Base-by-base conservation (phyloP, 92 coral and sea anemone genomes). In the Umimayanthus chanpuru region DNA sequence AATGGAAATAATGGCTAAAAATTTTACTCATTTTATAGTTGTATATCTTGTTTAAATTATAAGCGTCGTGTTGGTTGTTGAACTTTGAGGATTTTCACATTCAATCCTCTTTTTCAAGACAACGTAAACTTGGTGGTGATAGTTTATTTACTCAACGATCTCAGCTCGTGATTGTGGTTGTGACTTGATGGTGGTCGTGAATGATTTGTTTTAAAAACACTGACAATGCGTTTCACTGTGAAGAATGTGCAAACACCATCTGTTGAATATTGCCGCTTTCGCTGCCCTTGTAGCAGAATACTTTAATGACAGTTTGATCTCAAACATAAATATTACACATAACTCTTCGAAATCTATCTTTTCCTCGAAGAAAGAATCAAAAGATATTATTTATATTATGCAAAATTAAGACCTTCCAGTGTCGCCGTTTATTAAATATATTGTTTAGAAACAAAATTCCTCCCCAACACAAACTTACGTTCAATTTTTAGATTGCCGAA, bases 141-240 rank as follows among this genome's bases (percentile, higher is more conserved):
- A 65, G 44, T 81, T 81, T 78, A 78, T 78, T 78, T 78, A 78
- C 82, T 78, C 38, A n/a, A 7, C 15, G 58, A 28, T 78, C 65
- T 50, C 25, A n/a, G 6, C 61, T n/a, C 66, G 9, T 78, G 82
- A 78, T 49, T 78, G 82, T 78, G 82, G 82, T 50, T 28, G 65
- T 78, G 79, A 78, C 82, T 26, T 78, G 61, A 26, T 44, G 66
- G 82, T 78, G 30, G 40, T 58, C 43, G 9, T 66, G 36, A 39
- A 40, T 30, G 25, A 80, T 80, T 81, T 81, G 85, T 81, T 81
- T 81, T 81, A 38, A 38, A 65, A 81, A 81, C 85, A 81, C 73
- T 81, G 29, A 7, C 53, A 64, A 49, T 50, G n/a, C 29, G 82
- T 44, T 44, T 78, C 66, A 21, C 64, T 78, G 82, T 78, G 12